A percentile compares a stretch with the other conserved stretches of the same genome.
phyloP scores from a whole-genome alignment of 1,140 invertebrate genomes.

The Proctacanthus coquilletti region DNA sequence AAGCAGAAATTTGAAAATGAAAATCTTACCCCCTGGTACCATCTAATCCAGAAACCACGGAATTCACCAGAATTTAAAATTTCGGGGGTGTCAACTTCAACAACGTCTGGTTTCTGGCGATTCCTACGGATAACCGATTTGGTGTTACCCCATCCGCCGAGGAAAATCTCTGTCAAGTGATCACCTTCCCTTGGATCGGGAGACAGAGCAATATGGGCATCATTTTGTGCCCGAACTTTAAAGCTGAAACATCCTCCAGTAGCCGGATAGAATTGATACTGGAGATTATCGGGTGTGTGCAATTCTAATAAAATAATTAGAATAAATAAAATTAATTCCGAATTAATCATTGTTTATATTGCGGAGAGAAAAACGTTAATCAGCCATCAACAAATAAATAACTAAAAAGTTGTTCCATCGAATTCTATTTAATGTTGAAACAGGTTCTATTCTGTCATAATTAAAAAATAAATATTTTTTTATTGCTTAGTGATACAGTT shows the following conservation, averaged over 20 bases:
- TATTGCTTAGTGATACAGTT: too few relatives aligned
- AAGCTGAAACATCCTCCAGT: constrained; percentile 50
- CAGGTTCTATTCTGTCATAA: too few relatives aligned
- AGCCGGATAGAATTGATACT: constrained; percentile 63
- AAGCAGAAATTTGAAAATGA: not conserved
- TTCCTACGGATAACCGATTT: constrained; percentile 73
- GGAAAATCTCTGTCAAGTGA: constrained; percentile 65
- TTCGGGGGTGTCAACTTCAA: constrained; percentile 49
- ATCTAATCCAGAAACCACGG: constrained; percentile 70
- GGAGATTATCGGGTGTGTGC: constrained; percentile 58
- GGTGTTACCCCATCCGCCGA: constrained; percentile 68
- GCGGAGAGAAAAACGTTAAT: too few relatives aligned
- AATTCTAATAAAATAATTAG: constrained; percentile 38
- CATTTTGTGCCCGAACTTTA: constrained; percentile 54
- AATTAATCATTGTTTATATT: too few relatives aligned
- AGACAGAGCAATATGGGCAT: constrained; percentile 65
- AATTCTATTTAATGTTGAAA: too few relatives aligned
- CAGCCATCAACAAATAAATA: too few relatives aligned
- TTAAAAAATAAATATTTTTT: too few relatives aligned
- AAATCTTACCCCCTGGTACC: constrained; percentile 39
- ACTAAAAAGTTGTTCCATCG: too few relatives aligned
- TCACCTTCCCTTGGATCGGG: constrained; percentile 44
- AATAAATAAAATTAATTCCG: constrained; percentile 4
- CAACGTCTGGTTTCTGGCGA: constrained; percentile 58
- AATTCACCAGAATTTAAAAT: constrained; percentile 53